A percentile compares a stretch with the other conserved stretches of the same genome.
phyloP scores from a whole-genome alignment of 1,140 invertebrate species.

The Venturia canescens region DNA sequence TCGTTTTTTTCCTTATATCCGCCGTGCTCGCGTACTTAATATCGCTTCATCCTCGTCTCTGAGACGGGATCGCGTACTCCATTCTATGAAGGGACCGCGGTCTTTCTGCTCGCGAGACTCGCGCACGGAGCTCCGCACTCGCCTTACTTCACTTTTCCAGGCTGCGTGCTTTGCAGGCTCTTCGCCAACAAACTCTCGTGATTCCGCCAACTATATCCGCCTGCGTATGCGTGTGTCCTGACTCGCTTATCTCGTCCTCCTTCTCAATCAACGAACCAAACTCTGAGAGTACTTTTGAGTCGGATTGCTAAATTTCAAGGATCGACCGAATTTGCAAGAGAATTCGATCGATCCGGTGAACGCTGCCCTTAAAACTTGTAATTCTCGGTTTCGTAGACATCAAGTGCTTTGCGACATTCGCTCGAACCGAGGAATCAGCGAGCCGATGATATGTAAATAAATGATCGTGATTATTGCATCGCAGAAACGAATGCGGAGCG shows the following conservation, averaged over 20 bases:
- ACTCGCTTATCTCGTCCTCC: neutral
- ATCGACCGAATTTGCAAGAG: neutral
- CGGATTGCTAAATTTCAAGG: neutral
- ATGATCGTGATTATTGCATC: neutral
- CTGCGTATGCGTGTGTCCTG: neutral
- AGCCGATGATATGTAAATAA: neutral
- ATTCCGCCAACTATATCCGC: neutral
- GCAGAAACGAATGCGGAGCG: neutral
- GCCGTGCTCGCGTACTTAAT: neutral
- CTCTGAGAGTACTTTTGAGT: neutral
- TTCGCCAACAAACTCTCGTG: constrained; percentile 13
- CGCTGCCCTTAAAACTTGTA: no score
- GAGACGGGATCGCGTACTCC: constrained; percentile 41
- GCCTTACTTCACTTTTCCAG: constrained; percentile 43
- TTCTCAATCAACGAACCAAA: neutral
- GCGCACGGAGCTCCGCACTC: constrained; percentile 7
- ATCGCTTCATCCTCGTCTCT: constrained; percentile 40
- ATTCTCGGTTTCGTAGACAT: no score
- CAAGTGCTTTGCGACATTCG: no score
- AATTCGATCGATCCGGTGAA: no score
- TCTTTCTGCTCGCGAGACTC: constrained; percentile 24
- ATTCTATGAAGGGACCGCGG: constrained; percentile 41
- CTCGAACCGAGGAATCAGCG: no score
- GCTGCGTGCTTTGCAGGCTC: constrained; percentile 19
- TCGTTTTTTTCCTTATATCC: constrained; percentile 35